A percentile compares a stretch with the other conserved stretches of the same genome.
These are phyloP conservation scores for Lordiphosa andalusiaca DNA, from an alignment of 2,888 invertebrate genomes.

Conservation along the genomic window DNA sequence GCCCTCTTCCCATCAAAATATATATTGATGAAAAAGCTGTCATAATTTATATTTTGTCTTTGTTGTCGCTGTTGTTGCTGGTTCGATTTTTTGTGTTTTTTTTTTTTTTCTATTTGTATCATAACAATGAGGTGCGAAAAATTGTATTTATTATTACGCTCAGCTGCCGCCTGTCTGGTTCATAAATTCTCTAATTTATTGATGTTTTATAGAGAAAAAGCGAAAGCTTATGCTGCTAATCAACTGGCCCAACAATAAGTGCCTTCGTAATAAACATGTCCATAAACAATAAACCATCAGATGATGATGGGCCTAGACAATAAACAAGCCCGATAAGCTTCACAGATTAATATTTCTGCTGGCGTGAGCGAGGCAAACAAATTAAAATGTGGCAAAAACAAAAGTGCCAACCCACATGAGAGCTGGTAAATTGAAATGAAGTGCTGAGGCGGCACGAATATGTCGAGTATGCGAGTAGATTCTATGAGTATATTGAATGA, in stretches of 20 bases:
- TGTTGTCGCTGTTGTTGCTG: background rate
- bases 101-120: background rate
- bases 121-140: constrained; percentile 42
- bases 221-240: constrained; percentile 40
- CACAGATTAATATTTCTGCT: constrained; percentile 32
- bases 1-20: too few species aligned
- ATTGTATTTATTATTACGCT: constrained; percentile 42
- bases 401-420: constrained; percentile 29
- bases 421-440: constrained; percentile 39
- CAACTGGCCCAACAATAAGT: constrained; percentile 37
- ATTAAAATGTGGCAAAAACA: constrained; percentile 29
- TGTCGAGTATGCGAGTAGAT: too few species aligned
- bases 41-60: background rate
- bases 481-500: background rate
- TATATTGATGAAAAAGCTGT: background rate
- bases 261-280: constrained; percentile 49
- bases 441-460: constrained; percentile 29
- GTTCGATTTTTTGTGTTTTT: background rate
- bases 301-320: constrained; percentile 23
- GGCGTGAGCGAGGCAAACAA: constrained; percentile 17
- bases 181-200: constrained; percentile 46
- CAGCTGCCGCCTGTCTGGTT: constrained; percentile 19
- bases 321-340: constrained; percentile 57
- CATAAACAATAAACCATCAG: constrained; percentile 48
- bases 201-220: constrained; percentile 37